These are phyloP conservation scores for Lanius collurio DNA, from an alignment of 2,113 vertebrate genomes.

Conservation along the genomic window DNA sequence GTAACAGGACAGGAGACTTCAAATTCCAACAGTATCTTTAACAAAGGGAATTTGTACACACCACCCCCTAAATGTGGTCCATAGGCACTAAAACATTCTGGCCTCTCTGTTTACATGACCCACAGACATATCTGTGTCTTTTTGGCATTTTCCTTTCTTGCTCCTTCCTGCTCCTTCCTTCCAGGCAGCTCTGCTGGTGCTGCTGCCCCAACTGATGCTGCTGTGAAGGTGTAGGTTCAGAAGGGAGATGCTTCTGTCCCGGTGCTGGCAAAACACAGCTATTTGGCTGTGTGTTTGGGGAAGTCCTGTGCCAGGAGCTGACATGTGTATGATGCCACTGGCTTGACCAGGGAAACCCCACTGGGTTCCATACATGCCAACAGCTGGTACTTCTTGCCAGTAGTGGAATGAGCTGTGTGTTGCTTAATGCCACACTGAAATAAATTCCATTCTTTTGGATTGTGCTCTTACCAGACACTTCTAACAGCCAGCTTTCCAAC, in stretches of 20 bases:
- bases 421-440: background rate
- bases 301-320: background rate
- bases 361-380: background rate
- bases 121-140: background rate
- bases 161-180: background rate
- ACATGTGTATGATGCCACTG: background rate
- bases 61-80: background rate
- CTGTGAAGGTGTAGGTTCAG: background rate
- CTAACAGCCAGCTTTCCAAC: background rate
- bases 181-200: background rate
- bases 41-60: background rate
- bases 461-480: background rate
- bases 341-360: background rate
- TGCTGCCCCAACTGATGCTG: background rate
- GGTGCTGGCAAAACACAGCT: background rate
- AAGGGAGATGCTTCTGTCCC: rapidly evolving
- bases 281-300: background rate
- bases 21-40: background rate
- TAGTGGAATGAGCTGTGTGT: background rate
- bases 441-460: background rate
- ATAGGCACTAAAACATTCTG: background rate
- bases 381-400: background rate
- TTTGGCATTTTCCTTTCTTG: background rate
- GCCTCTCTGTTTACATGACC: background rate
- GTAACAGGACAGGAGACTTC: background rate